Evolutionary conservation across 2,113 vertebrate species (phyloP), one percentile per base, ranked within the genome.

Genomic region (Anthoscopus minutus): DNA sequence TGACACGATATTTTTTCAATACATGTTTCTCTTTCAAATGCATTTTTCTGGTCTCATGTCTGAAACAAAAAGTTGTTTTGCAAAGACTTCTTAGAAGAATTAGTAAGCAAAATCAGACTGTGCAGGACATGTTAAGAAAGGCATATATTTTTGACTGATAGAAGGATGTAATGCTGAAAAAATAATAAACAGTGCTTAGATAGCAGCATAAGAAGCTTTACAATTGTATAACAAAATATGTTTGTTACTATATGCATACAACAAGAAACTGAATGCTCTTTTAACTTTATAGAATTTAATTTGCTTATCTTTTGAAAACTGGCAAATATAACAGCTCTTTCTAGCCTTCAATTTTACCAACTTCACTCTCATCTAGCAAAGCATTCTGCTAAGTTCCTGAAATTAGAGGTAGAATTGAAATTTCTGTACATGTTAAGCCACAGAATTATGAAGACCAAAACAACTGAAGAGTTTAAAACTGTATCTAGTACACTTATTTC

Each of bases 211-310:
- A 95, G 84, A 95, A 81, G 51, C 33, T 93, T 97, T 78, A 82
- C 70, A 96, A 92, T 70, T 96, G 73, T 96, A 97, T 97, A 94
- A 93, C 93, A 94, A 87, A 97, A 96, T 51, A 45, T 15, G 9
- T 87, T 97, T 88, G 1, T 67, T 95, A 78, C 78, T 96, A 69
- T 74, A 76, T 40, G 87, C 27, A 51, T 91, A 69, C 83, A 92
- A 61, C 72, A 92, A 93, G 78, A 81, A 96, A 91, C 17, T 93
- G 58, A 94, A 96, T 91, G 30, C 21, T 89, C 23, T 53, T 74
- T 50, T 71, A 77, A 15, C 61, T 93, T 88, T 94, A 57, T 47
- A 48, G 85, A 66, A 54, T 66, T 94, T 94, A 79, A 91, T 88
- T 91, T 96, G 45, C 42, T 77, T 91, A 33, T 91, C 83, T 95